A percentile compares a stretch with the other conserved stretches of the same genome.
Conservation (phyloP, 2,888 invertebrate genomes). For the Eilema depressum region DNA sequence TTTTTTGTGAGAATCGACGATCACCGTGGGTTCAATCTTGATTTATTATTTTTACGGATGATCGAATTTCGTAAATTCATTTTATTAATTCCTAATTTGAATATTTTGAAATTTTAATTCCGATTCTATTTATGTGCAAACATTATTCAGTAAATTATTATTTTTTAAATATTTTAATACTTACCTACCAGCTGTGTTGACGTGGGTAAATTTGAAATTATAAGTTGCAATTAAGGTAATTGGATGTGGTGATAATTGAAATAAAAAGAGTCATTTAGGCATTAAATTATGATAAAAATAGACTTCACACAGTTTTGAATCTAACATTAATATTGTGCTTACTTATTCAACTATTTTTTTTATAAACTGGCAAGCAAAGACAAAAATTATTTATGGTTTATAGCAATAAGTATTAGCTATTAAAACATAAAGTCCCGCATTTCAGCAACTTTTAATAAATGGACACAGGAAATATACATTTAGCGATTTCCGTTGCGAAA, state of each 20-base stretch:
- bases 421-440: conserved; percentile 17
- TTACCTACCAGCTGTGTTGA: background rate
- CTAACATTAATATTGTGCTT: background rate
- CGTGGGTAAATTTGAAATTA: conserved; percentile 3
- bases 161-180: background rate
- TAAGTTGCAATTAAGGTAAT: background rate
- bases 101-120: conserved; percentile 33
- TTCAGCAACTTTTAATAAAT: conserved; percentile 44
- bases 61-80: conserved; percentile 56
- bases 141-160: conserved; percentile 8
- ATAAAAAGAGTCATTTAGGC: conserved; percentile 4
- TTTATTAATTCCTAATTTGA: conserved; percentile 45
- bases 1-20: conserved; percentile 72
- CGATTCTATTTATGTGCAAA: conserved; percentile 11
- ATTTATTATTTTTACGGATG: conserved; percentile 72
- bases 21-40: conserved; percentile 56
- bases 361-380: background rate
- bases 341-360: background rate
- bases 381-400: conserved; percentile 1
- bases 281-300: background rate
- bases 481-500: conserved; percentile 64
- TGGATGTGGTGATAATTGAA: background rate
- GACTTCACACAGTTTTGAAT: conserved; percentile 3
- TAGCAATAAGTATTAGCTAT: conserved; percentile 7
- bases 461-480: conserved; percentile 62